Evolutionary conservation across 2,888 invertebrate species (phyloP).

Genomic region (Ennomos erosarius): DNA sequence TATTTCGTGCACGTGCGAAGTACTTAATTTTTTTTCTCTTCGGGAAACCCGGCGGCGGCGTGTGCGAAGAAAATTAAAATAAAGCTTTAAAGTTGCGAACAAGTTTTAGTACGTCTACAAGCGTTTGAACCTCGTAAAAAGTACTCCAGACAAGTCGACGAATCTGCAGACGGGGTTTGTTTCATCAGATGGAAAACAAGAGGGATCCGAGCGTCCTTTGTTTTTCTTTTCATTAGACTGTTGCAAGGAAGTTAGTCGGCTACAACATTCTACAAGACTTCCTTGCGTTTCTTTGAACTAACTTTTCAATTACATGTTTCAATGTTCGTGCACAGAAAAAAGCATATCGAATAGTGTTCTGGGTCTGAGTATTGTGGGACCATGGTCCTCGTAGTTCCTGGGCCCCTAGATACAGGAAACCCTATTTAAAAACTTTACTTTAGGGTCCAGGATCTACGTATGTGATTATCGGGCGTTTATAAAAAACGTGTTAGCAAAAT

Average conservation of each 20-base stretch:
- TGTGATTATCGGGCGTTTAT: no score
- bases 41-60: constrained; percentile 52
- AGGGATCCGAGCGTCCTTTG: constrained; percentile 44
- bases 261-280: constrained; percentile 8
- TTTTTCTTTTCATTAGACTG: constrained; percentile 59
- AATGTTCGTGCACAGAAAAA: no score
- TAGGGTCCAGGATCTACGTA: no score
- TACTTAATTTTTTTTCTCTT: constrained; percentile 62
- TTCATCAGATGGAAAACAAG: constrained; percentile 50
- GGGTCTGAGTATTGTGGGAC: no score
- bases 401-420: no score
- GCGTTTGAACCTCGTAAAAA: constrained; percentile 68
- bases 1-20: constrained; percentile 70
- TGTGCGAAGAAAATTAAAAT: constrained; percentile 80
- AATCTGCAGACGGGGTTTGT: constrained; percentile 73
- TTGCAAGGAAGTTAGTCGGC: constrained; percentile 39
- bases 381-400: no score
- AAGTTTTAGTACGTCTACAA: constrained; percentile 74
- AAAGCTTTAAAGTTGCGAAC: constrained; percentile 76
- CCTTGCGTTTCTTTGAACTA: constrained; percentile 1
- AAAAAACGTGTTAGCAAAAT: no score
- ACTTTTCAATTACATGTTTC: no score
- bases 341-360: no score
- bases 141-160: constrained; percentile 64
- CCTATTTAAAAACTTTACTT: no score